These are phyloP conservation scores for Acanthosoma haemorrhoidale DNA, from an alignment of 2,888 invertebrate genomes.

Conservation along the genomic window DNA sequence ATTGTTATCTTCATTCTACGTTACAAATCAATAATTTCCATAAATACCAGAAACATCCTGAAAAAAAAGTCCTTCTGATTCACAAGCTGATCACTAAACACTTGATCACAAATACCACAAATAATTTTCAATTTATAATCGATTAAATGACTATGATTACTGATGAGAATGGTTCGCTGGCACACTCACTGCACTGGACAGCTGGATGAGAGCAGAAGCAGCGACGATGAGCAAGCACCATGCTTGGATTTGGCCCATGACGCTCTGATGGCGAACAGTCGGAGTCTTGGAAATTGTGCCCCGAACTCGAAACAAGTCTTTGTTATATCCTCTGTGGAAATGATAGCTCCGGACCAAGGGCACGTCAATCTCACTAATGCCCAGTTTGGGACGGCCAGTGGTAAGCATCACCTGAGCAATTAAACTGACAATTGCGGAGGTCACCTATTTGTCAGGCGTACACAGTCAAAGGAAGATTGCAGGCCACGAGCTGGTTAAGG, in stretches of 20 bases:
- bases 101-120: background rate
- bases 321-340: background rate
- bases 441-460: too few relatives aligned
- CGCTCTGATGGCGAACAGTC: background rate
- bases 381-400: background rate
- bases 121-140: background rate
- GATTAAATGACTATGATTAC: too few relatives aligned
- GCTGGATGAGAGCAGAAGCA: background rate
- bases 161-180: too few relatives aligned
- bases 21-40: too few relatives aligned
- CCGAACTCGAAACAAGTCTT: background rate
- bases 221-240: background rate
- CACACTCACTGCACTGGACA: constrained; percentile 17
- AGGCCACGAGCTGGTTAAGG: too few relatives aligned
- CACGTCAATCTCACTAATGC: too few relatives aligned
- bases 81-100: too few relatives aligned
- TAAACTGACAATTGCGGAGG: too few relatives aligned
- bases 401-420: background rate
- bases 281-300: background rate
- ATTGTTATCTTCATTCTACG: too few relatives aligned
- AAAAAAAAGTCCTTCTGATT: too few relatives aligned
- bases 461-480: too few relatives aligned
- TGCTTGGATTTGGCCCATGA: background rate
- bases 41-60: too few relatives aligned
- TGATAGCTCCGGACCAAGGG: background rate